Evolutionary conservation across 2,797 vertebrate genomes (phyloP), one percentile per base, ranked within the genome.

Genomic region (Crypturellus tataupa): DNA sequence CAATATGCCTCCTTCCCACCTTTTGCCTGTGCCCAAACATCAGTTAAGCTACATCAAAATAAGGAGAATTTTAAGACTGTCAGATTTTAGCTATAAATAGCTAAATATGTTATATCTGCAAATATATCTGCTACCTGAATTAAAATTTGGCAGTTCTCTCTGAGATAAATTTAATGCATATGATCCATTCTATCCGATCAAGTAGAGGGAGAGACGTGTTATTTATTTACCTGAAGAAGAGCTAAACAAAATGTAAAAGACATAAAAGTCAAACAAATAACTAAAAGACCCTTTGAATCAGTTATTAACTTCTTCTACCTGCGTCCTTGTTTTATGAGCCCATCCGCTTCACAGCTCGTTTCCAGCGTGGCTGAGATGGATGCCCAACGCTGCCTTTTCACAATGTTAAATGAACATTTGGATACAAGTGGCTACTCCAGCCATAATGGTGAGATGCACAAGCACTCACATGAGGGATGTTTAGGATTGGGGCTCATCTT

Each of bases 71-170:
- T 80, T 80, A 94, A 91, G 27, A 42, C 18, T 19, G 33, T 68
- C 39, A 64, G 71, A 10, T 83, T 82, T 89, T 63, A 78, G 39
- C 58, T 31, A 58, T 55, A 73, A 85, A 53, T 88, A 58, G n/a
- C 14, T 12, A 77, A 33, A 84, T 65, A 77, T 16, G 44, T 19
- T 49, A 63, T 80, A 89, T 44, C 94, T 79, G 65, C 46, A 92
- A 76, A 51, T 87, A 93, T n/a, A n/a, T n/a, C 40, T 60, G 40
- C 35, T 94, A 96, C 29, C 76, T 79, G 78, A 94, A 80, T 94
- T 86, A 93, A 91, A 95, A 94, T 35, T 62, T 85, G 68, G 19
- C 53, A 81, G 64, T 96, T 62, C 19, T 73, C 92, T 91, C 77
- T 71, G 46, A 63, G n/a, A 80, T 51, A 88, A 92, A 88, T 94